Evolutionary conservation across 2,113 vertebrate genomes (phyloP).

Genomic region (Galeopterus variegatus): DNA sequence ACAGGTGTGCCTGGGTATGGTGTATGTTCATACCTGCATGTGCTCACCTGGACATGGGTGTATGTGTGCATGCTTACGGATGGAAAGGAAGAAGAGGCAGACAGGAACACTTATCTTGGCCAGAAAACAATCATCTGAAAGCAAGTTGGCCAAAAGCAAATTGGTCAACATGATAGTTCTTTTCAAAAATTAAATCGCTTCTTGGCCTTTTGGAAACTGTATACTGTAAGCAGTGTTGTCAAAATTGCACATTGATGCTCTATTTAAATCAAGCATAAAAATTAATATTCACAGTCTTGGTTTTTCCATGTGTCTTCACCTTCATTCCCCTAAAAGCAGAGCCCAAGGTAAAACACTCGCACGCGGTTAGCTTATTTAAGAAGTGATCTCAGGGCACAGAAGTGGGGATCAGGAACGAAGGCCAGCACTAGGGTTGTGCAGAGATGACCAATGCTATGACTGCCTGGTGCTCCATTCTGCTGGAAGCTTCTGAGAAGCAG

Average conservation of each 20-base stretch:
- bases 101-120: neutral
- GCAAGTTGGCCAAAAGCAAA: neutral
- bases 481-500: neutral
- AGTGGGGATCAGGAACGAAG: neutral
- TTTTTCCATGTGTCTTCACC: neutral
- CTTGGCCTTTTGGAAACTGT: no score
- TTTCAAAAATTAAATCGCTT: neutral
- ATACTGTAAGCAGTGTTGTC: no score
- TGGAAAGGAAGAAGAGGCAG: neutral
- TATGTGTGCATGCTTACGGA: neutral
- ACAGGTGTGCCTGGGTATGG: neutral
- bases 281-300: neutral
- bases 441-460: neutral
- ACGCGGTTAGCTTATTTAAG: neutral
- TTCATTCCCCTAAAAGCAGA: neutral
- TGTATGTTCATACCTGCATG: no score
- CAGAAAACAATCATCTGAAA: neutral
- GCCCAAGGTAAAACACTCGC: neutral
- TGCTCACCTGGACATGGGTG: fast-evolving
- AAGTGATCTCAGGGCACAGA: neutral
- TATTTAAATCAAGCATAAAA: no score
- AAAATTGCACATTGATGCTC: no score
- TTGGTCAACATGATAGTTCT: neutral
- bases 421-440: neutral
- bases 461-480: neutral